Evolutionary conservation across 2,888 invertebrate species (phyloP).

Genomic region (Agonopterix alstromeriana): DNA sequence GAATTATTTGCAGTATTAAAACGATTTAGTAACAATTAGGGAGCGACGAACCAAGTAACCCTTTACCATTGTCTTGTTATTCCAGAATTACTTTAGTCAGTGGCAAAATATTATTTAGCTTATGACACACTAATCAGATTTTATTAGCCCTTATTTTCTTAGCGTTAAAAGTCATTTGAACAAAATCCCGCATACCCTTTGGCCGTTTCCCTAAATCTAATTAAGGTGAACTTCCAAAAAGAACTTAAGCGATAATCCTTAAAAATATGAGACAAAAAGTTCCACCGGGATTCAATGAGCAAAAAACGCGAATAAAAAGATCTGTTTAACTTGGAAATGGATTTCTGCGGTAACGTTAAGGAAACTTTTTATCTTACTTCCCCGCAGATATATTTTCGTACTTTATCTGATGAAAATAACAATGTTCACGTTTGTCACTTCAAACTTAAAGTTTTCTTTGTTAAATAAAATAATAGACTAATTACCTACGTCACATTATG

Average conservation of each 20-base stretch:
- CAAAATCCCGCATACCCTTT: constrained; percentile 16
- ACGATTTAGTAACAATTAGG: too few relatives aligned
- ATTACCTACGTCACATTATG: too few relatives aligned
- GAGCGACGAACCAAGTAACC: too few relatives aligned
- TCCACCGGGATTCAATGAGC: constrained; percentile 40
- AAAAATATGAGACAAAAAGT: constrained; percentile 45
- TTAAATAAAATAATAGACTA: too few relatives aligned
- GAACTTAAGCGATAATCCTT: constrained; percentile 31
- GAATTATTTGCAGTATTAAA: too few relatives aligned
- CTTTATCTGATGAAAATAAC: constrained; percentile 49
- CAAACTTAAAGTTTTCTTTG: too few relatives aligned
- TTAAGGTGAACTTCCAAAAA: constrained; percentile 32
- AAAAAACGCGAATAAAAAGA: constrained; percentile 48
- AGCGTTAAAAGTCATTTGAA: too few relatives aligned
- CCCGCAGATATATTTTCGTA: constrained; percentile 43
- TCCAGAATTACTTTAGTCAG: too few relatives aligned
- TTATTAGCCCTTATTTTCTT: too few relatives aligned
- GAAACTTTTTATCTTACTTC: constrained; percentile 52
- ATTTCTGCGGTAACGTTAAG: constrained; percentile 55
- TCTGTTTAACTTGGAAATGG: constrained; percentile 68
- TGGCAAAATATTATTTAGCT: too few relatives aligned
- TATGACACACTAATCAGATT: too few relatives aligned
- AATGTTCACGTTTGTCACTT: constrained; percentile 1
- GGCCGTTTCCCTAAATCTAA: constrained; percentile 20
- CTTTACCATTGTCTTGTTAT: too few relatives aligned